Evolutionary conservation across 2,888 invertebrate species (phyloP), one percentile per base, ranked within the genome.

Genomic region (Standfussiana lucernea): DNA sequence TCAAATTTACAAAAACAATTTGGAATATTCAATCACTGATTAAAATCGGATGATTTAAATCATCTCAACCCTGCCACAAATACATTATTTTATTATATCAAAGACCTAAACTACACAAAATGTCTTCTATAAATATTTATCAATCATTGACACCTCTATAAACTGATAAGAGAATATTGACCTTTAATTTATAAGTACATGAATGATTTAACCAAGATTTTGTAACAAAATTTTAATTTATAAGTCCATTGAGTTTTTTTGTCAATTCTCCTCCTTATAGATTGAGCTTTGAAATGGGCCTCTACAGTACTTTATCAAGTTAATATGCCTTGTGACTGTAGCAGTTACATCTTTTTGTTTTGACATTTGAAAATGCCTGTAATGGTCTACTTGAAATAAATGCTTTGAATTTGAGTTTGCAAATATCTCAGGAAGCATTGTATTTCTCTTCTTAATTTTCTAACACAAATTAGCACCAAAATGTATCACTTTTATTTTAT

Each of bases 151-250:
- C 77, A 71, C 45, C 67, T 59, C 64, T 56, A 70, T 80, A 62
- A 80, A 70, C 50, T 42, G 77, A 72, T 80, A 82, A 77, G 61
- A 78, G 83, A 72, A 62, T 67, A 71, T 82, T 80, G 74, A 62
- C 65, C 70, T 74, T 68, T 79, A 61, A 77, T 85, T 83, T 79
- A 67, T 53, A 68, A 56, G 35, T 53, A 28, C n/a, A 56, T 56
- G 56, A 56, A 28, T 28, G 18, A 56, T 28, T 1, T 18, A 18
- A 56, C 56, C 28, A 56, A 28, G 15, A 28, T 32, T 59, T 32
- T 59, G 18, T 21, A 10, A 59, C 8, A 59, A 32, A 3, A 18
- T 32, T 59, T 32, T 56, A 6, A 32, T 32, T 18, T 32, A 13
- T 1, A 56, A 59, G 56, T 59, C 32, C 59, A 59, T 18, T 0